Percentiles rank a stretch among this genome's conserved stretches.
Evolutionary conservation across 2,888 invertebrate genomes (phyloP).

Genomic region (Abrostola tripartita): DNA sequence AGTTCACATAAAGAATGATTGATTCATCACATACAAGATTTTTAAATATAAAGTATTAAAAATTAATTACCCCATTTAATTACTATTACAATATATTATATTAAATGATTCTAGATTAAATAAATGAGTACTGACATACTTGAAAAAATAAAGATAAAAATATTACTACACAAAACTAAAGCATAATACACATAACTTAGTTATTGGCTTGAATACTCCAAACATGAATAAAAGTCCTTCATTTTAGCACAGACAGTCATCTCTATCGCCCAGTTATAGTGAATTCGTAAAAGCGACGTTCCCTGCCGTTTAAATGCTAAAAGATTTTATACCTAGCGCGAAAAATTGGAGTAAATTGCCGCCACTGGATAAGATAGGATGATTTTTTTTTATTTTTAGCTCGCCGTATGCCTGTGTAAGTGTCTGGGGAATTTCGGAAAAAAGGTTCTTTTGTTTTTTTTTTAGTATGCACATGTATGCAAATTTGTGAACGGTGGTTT

Average conservation of each 20-base stretch:
- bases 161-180: neutral
- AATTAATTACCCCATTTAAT: too few relatives aligned
- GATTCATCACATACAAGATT: too few relatives aligned
- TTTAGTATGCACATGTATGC: conserved; percentile 14
- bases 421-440: conserved; percentile 30
- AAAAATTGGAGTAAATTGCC: conserved; percentile 62
- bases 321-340: conserved; percentile 62
- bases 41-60: too few relatives aligned
- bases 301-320: conserved; percentile 51
- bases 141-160: too few relatives aligned
- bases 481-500: conserved; percentile 16
- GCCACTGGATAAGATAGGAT: conserved; percentile 52
- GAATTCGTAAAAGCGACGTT: conserved; percentile 38
- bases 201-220: neutral
- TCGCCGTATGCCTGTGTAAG: conserved; percentile 32
- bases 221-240: conserved; percentile 15
- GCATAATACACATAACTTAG: neutral
- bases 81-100: too few relatives aligned
- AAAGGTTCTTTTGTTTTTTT: conserved; percentile 5
- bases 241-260: conserved; percentile 28
- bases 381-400: conserved; percentile 45
- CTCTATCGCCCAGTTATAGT: conserved; percentile 33
- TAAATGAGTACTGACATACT: too few relatives aligned
- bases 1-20: too few relatives aligned
- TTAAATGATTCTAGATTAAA: too few relatives aligned